phyloP scores from a whole-genome alignment of 2,888 invertebrate genomes.

The Morpho helenor region DNA sequence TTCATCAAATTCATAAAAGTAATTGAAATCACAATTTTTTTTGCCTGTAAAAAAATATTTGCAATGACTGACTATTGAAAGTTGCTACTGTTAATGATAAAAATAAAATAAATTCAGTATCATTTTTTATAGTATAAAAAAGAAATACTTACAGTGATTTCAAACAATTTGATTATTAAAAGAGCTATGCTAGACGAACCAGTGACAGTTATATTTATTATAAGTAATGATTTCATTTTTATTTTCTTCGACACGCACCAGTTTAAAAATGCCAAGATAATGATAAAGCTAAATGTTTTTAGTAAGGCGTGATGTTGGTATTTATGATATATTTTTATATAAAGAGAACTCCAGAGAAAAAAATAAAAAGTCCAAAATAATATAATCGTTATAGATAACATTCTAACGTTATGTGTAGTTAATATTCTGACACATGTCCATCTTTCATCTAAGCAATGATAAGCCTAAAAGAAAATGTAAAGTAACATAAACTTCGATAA shows the following conservation, averaged over 20 bases:
- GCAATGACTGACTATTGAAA: neutral
- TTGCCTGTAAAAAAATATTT: conserved; percentile 10
- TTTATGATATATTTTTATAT: conserved; percentile 46
- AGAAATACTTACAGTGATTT: conserved; percentile 29
- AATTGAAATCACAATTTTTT: neutral
- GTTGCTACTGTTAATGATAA: too few species aligned
- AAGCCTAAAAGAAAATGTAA: conserved; percentile 49
- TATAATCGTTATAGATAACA: conserved; percentile 37
- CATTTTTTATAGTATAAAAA: neutral
- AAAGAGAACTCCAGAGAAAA: conserved; percentile 54
- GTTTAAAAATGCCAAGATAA: conserved; percentile 42
- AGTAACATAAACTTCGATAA: too few species aligned
- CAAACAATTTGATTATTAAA: conserved; percentile 29
- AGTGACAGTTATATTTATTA: conserved; percentile 45
- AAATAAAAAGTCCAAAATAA: conserved; percentile 51
- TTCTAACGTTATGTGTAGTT: conserved; percentile 49
- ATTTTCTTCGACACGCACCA: conserved; percentile 42
- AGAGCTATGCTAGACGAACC: conserved; percentile 42
- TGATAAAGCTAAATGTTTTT: conserved; percentile 40
- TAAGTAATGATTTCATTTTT: conserved; percentile 42
- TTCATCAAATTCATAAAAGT: too few species aligned
- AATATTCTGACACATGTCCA: conserved; percentile 52
- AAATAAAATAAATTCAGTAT: too few species aligned
- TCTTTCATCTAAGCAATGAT: conserved; percentile 55
- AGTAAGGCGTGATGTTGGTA: conserved; percentile 33